A percentile compares a stretch with the other conserved stretches of the same genome.
Conservation (phyloP, 2,797 vertebrate genomes). For the Anas bernieri region DNA sequence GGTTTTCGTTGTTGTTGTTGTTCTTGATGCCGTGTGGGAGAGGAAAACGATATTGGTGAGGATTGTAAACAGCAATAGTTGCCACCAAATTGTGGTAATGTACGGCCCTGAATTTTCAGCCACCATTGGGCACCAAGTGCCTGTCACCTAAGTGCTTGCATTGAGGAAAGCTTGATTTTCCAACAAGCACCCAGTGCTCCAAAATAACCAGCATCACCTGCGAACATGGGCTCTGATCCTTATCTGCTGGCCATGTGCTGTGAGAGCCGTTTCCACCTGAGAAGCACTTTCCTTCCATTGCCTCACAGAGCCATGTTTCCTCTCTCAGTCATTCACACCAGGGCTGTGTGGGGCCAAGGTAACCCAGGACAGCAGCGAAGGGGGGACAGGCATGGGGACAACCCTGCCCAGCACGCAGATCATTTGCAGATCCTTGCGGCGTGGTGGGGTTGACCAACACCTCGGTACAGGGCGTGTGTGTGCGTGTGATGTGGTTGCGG, state of each 20-base stretch:
- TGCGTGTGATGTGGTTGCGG: constrained; percentile 12
- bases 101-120: neutral
- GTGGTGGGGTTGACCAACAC: constrained; percentile 10
- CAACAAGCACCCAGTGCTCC: neutral
- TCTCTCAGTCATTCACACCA: neutral
- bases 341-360: neutral
- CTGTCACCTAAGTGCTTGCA: neutral
- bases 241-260: neutral
- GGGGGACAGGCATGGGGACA: neutral
- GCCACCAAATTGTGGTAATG: neutral
- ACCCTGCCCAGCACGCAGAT: neutral
- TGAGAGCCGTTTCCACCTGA: constrained; percentile 1
- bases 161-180: neutral
- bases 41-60: neutral
- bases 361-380: neutral
- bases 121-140: neutral
- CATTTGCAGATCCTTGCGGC: neutral
- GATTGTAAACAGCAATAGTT: constrained; percentile 6
- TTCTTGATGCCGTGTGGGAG: neutral
- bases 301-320: neutral
- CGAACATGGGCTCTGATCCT: neutral
- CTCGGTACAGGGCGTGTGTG: neutral
- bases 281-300: neutral
- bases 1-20: neutral
- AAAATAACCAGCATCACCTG: neutral